phyloP scores from a whole-genome alignment of 2,797 vertebrate species.

The Parauchenoglanis ngamensis region DNA sequence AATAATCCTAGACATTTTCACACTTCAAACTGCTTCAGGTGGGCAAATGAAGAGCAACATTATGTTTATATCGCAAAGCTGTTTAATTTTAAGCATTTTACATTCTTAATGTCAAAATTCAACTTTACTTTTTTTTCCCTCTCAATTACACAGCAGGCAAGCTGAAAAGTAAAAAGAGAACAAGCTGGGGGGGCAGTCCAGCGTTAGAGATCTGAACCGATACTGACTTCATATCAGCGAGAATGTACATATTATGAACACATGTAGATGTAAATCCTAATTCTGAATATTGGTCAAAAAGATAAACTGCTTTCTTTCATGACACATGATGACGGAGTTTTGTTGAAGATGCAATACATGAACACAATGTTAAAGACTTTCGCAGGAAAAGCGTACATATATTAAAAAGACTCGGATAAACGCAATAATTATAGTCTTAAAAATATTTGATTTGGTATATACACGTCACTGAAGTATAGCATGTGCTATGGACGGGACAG shows the following conservation, averaged over 20 bases:
- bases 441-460: background rate
- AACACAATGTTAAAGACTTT: constrained; percentile 12
- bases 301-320: background rate
- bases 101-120: constrained; percentile 34
- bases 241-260: background rate
- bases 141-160: constrained; percentile 33
- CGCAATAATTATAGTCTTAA: background rate
- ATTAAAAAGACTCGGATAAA: background rate
- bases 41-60: background rate
- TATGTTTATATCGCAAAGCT: constrained; percentile 34
- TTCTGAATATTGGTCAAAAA: background rate
- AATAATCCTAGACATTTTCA: background rate
- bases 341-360: background rate
- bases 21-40: background rate
- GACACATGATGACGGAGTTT: background rate
- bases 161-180: background rate
- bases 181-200: background rate
- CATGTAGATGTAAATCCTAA: background rate
- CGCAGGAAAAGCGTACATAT: background rate
- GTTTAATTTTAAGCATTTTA: constrained; percentile 43
- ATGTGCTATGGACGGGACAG: background rate
- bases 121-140: background rate
- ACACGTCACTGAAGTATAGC: background rate
- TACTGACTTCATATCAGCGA: background rate
- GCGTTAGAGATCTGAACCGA: background rate